These are phyloP conservation scores for Flabesymbios commensalis DNA, from an alignment of 2,888 invertebrate species.

Conservation along the genomic window DNA sequence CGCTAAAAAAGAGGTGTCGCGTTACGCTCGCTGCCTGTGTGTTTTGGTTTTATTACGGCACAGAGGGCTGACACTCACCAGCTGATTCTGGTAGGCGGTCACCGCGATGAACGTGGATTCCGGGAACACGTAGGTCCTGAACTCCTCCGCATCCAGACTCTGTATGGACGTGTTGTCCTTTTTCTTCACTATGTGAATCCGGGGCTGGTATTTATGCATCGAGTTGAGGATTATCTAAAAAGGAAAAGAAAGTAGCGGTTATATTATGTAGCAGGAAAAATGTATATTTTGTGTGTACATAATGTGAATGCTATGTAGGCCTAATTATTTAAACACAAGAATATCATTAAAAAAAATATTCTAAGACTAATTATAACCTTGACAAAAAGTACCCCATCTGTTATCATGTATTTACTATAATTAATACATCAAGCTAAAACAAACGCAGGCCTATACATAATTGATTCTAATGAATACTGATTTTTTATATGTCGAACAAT, in stretches of 20 bases:
- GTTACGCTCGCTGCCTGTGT: not conserved
- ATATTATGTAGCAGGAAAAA: not conserved
- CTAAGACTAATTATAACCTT: too few species aligned
- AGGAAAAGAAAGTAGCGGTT: not conserved
- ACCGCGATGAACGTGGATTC: conserved; percentile 99
- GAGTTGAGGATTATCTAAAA: conserved; percentile 95
- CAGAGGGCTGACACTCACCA: conserved; percentile 66
- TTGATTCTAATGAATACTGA: too few species aligned
- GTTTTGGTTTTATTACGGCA: not conserved
- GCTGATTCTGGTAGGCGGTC: conserved; percentile 98
- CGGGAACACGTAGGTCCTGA: conserved; percentile 85
- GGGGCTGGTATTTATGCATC: conserved; percentile 99
- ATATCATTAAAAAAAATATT: too few species aligned
- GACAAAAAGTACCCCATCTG: too few species aligned
- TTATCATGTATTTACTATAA: too few species aligned
- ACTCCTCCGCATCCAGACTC: conserved; percentile 68
- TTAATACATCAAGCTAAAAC: too few species aligned
- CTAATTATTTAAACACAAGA: too few species aligned
- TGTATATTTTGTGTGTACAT: too few species aligned
- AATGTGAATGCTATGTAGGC: too few species aligned
- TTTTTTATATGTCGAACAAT: too few species aligned
- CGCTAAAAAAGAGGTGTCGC: not conserved
- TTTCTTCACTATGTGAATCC: conserved; percentile 89
- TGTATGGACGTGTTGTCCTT: conserved; percentile 6
- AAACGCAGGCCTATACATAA: too few species aligned